These are phyloP conservation scores for Heteromyza rotundicornis DNA, from an alignment of 2,888 invertebrate genomes.

Conservation along the genomic window DNA sequence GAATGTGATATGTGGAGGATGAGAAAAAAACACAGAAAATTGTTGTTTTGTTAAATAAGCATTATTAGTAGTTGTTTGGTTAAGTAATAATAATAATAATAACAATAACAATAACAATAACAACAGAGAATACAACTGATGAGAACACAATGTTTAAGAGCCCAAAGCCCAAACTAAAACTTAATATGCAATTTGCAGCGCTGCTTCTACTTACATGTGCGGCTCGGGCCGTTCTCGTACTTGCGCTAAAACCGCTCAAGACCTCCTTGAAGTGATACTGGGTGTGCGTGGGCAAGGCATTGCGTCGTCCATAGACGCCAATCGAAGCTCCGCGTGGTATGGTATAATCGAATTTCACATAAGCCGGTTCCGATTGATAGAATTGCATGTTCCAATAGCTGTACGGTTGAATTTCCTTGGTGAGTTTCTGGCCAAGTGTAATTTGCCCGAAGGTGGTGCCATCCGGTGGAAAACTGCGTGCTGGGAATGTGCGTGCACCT, in stretches of 20 bases:
- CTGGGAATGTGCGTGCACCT: slow-evolving; percentile 89
- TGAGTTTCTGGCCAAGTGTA: slow-evolving; percentile 83
- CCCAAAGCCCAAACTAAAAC: neutral
- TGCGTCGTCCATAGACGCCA: slow-evolving; percentile 92
- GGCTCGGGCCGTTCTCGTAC: slow-evolving; percentile 81
- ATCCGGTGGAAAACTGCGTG: slow-evolving; percentile 89
- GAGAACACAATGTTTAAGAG: neutral
- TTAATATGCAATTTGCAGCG: neutral
- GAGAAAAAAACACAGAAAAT: neutral
- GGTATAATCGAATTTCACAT: slow-evolving; percentile 93
- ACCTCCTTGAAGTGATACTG: slow-evolving; percentile 96
- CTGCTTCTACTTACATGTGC: slow-evolving; percentile 78
- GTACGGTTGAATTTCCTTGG: slow-evolving; percentile 89
- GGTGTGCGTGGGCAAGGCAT: slow-evolving; percentile 93
- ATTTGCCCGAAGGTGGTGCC: slow-evolving; percentile 92
- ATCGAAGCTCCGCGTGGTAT: slow-evolving; percentile 91
- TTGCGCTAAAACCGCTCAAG: slow-evolving; percentile 87
- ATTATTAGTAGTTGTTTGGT: neutral
- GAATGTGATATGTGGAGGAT: slow-evolving; percentile 3
- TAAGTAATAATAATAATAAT: too few relatives aligned
- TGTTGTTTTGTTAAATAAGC: slow-evolving; percentile 1
- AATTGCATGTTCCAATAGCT: slow-evolving; percentile 98
- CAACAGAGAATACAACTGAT: too few relatives aligned
- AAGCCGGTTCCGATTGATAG: slow-evolving; percentile 91
- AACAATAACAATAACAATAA: too few relatives aligned